A percentile compares a stretch with the other conserved stretches of the same genome.
These are phyloP conservation scores for Siniperca obscura DNA, from an alignment of 2,797 vertebrate species.

Conservation along the genomic window DNA sequence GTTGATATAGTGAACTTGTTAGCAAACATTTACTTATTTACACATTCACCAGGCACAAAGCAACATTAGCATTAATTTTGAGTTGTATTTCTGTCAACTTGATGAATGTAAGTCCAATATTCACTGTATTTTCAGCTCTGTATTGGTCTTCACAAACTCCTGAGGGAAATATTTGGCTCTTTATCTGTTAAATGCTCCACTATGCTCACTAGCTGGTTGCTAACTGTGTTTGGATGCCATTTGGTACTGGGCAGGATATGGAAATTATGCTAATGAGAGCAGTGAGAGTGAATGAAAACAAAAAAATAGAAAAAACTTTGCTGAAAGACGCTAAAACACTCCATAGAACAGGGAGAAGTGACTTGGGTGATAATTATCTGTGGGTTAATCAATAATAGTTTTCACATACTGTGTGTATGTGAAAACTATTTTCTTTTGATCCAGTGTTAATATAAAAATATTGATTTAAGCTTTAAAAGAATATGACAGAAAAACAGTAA, in stretches of 20 bases:
- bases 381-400: no score
- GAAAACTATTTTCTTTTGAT: no score
- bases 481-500: neutral
- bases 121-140: neutral
- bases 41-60: neutral
- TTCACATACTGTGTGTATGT: no score
- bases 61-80: neutral
- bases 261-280: no score
- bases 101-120: neutral
- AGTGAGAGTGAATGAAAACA: no score
- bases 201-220: neutral
- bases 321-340: neutral
- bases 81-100: neutral
- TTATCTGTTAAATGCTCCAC: neutral
- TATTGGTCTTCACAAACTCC: neutral
- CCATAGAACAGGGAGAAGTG: no score
- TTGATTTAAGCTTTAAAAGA: no score
- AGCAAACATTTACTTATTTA: neutral
- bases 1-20: neutral
- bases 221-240: neutral
- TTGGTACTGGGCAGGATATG: neutral
- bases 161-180: neutral
- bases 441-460: no score
- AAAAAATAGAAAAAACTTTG: no score
- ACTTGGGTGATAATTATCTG: no score